A percentile compares a stretch with the other conserved stretches of the same genome.
Conservation (phyloP, 64 coral and sea anemone species). For the Pachyseris speciosa region DNA sequence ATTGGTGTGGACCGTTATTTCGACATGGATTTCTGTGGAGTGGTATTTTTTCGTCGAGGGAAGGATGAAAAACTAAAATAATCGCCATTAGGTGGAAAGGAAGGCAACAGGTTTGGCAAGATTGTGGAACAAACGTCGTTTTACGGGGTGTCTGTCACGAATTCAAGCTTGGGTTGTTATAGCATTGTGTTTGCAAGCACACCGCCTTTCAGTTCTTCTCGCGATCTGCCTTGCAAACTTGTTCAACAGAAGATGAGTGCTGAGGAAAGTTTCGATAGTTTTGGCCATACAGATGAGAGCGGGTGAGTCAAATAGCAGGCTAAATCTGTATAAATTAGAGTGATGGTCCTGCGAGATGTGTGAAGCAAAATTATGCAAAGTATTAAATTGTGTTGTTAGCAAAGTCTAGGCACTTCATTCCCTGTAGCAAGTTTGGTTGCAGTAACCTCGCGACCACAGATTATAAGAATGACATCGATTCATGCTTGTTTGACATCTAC, state of each 20-base stretch:
- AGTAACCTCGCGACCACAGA: neutral
- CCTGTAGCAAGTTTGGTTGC: neutral
- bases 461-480: neutral
- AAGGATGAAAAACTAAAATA: neutral
- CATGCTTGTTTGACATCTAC: neutral
- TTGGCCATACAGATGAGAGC: constrained; percentile 8
- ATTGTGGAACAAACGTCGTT: constrained; percentile 26
- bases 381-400: neutral
- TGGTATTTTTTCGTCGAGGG: neutral
- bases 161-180: neutral
- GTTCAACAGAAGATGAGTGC: neutral
- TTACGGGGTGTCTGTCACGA: constrained; percentile 21
- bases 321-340: neutral
- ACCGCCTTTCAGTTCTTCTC: constrained; percentile 6
- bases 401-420: neutral
- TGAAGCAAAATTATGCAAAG: neutral
- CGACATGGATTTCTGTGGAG: constrained; percentile 34
- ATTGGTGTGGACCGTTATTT: constrained; percentile 42
- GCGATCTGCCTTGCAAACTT: neutral
- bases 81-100: neutral
- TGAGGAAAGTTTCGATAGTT: constrained; percentile 19
- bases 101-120: neutral
- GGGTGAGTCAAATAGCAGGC: neutral
- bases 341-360: too few relatives aligned
- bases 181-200: constrained; percentile 44